phyloP scores from a whole-genome alignment of 2,797 vertebrate genomes.

The Cryptoblepharus egeriae region DNA sequence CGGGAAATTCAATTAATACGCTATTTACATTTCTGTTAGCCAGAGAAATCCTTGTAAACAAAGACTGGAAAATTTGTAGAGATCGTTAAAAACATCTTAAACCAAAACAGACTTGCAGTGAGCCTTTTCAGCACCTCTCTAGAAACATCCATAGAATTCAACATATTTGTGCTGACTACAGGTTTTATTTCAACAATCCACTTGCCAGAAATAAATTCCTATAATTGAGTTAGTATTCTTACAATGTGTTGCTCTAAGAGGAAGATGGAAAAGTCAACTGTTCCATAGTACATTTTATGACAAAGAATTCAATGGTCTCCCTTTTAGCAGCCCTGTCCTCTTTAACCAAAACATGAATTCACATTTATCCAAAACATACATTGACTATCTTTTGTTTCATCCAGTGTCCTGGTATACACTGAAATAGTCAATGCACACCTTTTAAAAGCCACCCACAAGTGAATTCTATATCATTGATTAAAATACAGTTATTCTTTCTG shows the following conservation, averaged over 20 bases:
- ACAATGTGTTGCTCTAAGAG: conserved; percentile 29
- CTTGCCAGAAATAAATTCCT: conserved; percentile 13
- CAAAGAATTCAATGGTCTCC: neutral
- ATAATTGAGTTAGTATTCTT: conserved; percentile 19
- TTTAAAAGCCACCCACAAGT: neutral
- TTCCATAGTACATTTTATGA: neutral
- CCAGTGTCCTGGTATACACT: neutral
- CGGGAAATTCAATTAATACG: conserved; percentile 57
- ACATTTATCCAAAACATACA: too few species aligned
- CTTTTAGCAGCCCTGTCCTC: neutral
- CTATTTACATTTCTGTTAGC: conserved; percentile 62
- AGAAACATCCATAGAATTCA: neutral
- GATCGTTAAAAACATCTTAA: conserved; percentile 54
- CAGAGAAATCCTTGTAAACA: conserved; percentile 58
- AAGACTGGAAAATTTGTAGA: conserved; percentile 39
- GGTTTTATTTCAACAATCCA: conserved; percentile 51
- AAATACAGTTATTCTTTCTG: neutral
- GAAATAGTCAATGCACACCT: neutral
- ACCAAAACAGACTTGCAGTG: conserved; percentile 51
- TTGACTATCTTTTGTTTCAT: neutral
- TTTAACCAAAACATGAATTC: neutral
- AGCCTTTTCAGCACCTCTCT: conserved; percentile 54
- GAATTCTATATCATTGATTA: neutral
- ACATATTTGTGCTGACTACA: conserved; percentile 4
- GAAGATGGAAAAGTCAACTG: neutral